Conservation (phyloP, 2,888 invertebrate species). For the Bellardia pandia region DNA sequence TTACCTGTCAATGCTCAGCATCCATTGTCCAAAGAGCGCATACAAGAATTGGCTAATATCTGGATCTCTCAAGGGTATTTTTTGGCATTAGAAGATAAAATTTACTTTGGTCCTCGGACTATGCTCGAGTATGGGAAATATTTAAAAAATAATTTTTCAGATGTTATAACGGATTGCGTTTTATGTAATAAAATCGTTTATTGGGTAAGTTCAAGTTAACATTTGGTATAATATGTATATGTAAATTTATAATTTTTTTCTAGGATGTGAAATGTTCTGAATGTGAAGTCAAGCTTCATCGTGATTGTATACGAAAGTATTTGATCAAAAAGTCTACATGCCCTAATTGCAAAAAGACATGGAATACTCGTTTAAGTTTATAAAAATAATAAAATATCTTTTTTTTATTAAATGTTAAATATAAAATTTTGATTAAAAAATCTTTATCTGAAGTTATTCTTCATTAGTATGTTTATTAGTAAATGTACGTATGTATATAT, state of each 20-base stretch:
- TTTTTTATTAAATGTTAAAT: background rate
- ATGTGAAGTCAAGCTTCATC: constrained; percentile 76
- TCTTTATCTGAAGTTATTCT: too few species aligned
- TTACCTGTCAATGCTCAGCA: constrained; percentile 72
- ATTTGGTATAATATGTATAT: background rate
- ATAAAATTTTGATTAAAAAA: too few species aligned
- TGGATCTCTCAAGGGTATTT: constrained; percentile 78
- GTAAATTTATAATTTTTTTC: background rate
- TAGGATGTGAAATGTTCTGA: constrained; percentile 77
- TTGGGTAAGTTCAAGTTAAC: constrained; percentile 75
- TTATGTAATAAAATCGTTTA: constrained; percentile 77
- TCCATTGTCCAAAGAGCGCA: constrained; percentile 75
- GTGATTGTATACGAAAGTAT: constrained; percentile 77
- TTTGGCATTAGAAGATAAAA: constrained; percentile 73
- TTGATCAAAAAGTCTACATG: constrained; percentile 77
- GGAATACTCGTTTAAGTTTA: constrained; percentile 75
- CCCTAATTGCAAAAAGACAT: constrained; percentile 75
- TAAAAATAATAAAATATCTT: background rate
- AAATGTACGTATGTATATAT: too few species aligned
- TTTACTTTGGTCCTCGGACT: constrained; percentile 78
- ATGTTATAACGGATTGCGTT: constrained; percentile 76
- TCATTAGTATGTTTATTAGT: too few species aligned
- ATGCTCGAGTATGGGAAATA: constrained; percentile 77
- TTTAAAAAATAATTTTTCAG: constrained; percentile 75
- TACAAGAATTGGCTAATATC: constrained; percentile 74